Evolutionary conservation across 2,888 invertebrate species (phyloP), one percentile per base, ranked within the genome.

Genomic region (Ferdinandea cuprea): DNA sequence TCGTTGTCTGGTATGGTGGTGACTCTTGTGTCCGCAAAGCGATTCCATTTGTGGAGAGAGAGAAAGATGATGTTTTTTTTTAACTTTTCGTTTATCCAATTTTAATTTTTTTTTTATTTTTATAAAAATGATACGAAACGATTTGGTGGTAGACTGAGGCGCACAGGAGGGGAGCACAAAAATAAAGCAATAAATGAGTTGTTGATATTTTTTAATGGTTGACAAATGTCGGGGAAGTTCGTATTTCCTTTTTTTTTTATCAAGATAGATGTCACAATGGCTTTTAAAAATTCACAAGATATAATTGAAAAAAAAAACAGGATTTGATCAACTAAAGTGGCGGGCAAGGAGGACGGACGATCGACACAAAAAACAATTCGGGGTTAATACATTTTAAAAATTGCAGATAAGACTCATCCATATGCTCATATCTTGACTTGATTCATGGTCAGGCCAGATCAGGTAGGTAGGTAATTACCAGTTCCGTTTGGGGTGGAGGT

Each of bases 161-260:
- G 3, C 13, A 25, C 25, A 9, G 11, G 71, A 42, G 13, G 25
- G 42, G 28, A 50, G 32, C 30, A 15, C 9, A 1, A 46, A 58
- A 44, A 77, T 65, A 69, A 80, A 69, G 40, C 81, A 77, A 72
- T 77, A 81, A 81, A 81, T 71, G 77, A 81, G 65, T 72, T 81
- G 76, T 77, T 76, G 81, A 71, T 71, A 77, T 48, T 71, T 71
- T 63, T 81, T 81, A 81, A 81, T 81, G 81, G 81, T 59, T 81
- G 81, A 81, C 81, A 81, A 81, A 77, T 81, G 77, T 65, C 44
- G 69, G 63, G 32, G 59, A 71, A 71, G 76, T 73, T 77, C 13
- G 42, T 48, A 52, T 35, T 48, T 28, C 15, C 15, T 52, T 15
- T 50, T 7, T 44, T 30, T 4, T 7, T 65, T 78, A 80, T 80